Evolutionary conservation across 2,888 invertebrate genomes (phyloP).

Genomic region (Crioceris asparagi): DNA sequence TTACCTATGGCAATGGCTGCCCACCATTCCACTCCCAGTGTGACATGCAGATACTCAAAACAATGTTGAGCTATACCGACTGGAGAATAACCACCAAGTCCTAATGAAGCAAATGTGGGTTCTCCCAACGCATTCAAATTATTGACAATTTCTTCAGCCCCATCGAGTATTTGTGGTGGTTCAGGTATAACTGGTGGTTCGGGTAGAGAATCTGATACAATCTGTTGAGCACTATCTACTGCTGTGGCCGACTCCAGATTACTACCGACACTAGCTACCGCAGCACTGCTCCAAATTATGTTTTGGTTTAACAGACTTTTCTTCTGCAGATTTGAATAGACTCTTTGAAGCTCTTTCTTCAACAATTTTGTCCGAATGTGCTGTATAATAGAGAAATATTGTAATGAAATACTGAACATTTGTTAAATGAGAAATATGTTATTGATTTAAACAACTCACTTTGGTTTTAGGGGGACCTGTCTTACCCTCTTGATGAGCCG

Average conservation of each 20-base stretch:
- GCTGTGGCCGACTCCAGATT: background rate
- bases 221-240: background rate
- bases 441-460: too few species aligned
- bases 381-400: background rate
- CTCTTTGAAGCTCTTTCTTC: constrained; percentile 1
- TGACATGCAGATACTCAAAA: constrained; percentile 76
- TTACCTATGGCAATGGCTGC: constrained; percentile 64
- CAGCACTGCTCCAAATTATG: background rate
- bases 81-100: constrained; percentile 75
- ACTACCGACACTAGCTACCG: too few species aligned
- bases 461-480: too few species aligned
- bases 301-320: background rate
- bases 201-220: background rate
- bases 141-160: constrained; percentile 24
- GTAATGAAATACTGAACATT: background rate
- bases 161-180: constrained; percentile 32
- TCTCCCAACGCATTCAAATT: constrained; percentile 50
- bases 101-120: constrained; percentile 67
- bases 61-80: constrained; percentile 70
- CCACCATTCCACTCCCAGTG: constrained; percentile 88
- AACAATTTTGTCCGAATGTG: background rate
- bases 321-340: background rate
- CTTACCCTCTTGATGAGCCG: too few species aligned
- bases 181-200: background rate
- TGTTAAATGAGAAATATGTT: background rate